Evolutionary conservation across 2,888 invertebrate species (phyloP).

Genomic region (Xylophagus ater): DNA sequence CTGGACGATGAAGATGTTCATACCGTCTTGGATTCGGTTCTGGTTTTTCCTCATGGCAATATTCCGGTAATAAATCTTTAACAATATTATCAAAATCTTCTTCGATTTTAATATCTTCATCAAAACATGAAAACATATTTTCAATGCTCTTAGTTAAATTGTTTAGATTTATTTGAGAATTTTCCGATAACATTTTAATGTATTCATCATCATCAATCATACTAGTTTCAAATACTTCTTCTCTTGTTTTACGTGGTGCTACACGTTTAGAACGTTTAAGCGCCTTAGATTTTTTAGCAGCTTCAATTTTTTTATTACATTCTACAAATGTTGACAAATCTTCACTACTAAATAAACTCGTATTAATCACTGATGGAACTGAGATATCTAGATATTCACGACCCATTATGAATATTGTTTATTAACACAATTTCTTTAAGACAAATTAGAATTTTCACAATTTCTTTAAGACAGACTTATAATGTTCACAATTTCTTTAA

Average conservation of each 20-base stretch:
- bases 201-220: neutral
- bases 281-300: neutral
- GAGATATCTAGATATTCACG: no score
- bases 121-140: conserved; percentile 12
- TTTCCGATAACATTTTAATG: neutral
- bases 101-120: conserved; percentile 8
- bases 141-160: conserved; percentile 6
- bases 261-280: no score
- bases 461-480: no score
- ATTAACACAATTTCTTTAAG: no score
- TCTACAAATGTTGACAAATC: conserved; percentile 7
- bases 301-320: neutral
- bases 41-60: no score
- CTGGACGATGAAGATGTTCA: conserved; percentile 5
- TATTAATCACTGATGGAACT: no score
- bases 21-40: neutral
- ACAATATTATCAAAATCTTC: no score
- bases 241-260: conserved; percentile 3
- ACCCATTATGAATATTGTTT: no score
- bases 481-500: no score
- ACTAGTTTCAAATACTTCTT: conserved; percentile 8
- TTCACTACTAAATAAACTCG: neutral
- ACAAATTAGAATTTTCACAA: no score
- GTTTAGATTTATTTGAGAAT: neutral
- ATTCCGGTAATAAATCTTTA: no score